A percentile compares a stretch with the other conserved stretches of the same genome.
phyloP scores from a whole-genome alignment of 1,140 invertebrate genomes.

The Cydia splendana region DNA sequence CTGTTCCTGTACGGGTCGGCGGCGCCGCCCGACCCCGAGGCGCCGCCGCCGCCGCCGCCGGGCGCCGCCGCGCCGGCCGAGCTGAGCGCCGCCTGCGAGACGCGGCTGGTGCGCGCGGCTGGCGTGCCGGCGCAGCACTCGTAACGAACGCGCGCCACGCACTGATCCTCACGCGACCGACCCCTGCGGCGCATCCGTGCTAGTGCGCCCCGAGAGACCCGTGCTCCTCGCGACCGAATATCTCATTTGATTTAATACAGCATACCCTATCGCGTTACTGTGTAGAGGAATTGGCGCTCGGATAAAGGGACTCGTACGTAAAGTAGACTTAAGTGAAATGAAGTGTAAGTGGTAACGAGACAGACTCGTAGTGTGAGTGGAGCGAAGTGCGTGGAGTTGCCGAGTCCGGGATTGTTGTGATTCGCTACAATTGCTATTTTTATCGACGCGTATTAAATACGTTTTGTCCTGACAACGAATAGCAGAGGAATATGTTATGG shows the following conservation, averaged over 20 bases:
- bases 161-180: too few relatives aligned
- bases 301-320: neutral
- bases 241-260: neutral
- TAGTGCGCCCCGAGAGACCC: neutral
- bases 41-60: constrained; percentile 34
- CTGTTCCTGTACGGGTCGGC: constrained; percentile 64
- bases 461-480: neutral
- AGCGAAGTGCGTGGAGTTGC: neutral
- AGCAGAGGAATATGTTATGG: neutral
- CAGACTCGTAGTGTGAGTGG: neutral
- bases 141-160: constrained; percentile 14
- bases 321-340: constrained; percentile 11
- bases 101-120: constrained; percentile 31
- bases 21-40: constrained; percentile 58
- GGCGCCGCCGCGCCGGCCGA: constrained; percentile 28
- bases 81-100: constrained; percentile 37
- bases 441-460: neutral
- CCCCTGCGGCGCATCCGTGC: too few relatives aligned
- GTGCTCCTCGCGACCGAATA: neutral
- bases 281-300: neutral
- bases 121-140: constrained; percentile 32
- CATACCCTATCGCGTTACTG: neutral
- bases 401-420: neutral
- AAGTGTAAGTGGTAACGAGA: neutral
- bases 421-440: neutral